phyloP scores from a whole-genome alignment of 2,113 vertebrate species.

The Bufo bufo region DNA sequence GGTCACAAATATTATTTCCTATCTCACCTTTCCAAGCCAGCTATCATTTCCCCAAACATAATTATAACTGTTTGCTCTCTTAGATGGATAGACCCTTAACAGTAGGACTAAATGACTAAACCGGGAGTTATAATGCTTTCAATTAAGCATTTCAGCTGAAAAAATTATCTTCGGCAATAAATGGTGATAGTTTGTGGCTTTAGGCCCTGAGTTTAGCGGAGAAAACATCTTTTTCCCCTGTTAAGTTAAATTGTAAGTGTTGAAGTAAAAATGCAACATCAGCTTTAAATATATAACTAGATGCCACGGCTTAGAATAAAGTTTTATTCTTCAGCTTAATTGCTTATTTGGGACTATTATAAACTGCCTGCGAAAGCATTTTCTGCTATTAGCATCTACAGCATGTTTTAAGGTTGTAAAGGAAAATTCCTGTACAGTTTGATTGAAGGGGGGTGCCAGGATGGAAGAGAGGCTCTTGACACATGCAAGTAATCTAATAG shows the following conservation, averaged over 20 bases:
- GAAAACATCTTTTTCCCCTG: slow-evolving; percentile 66
- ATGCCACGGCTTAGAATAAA: slow-evolving; percentile 74
- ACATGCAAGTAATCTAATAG: slow-evolving; percentile 28
- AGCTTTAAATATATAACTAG: slow-evolving; percentile 73
- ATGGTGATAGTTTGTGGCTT: slow-evolving; percentile 66
- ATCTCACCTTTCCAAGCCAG: slow-evolving; percentile 63
- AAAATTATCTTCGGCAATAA: slow-evolving; percentile 65
- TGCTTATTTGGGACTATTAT: slow-evolving; percentile 71
- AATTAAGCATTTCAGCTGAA: slow-evolving; percentile 70
- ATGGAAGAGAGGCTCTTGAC: not conserved
- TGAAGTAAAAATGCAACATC: slow-evolving; percentile 69
- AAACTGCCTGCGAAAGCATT: slow-evolving; percentile 64
- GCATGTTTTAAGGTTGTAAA: slow-evolving; percentile 62
- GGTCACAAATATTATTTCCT: slow-evolving; percentile 57
- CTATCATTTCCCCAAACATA: slow-evolving; percentile 61
- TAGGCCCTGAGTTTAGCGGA: slow-evolving; percentile 65
- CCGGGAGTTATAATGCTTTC: slow-evolving; percentile 63
- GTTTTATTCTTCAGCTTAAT: slow-evolving; percentile 74
- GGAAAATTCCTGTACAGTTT: slow-evolving; percentile 43
- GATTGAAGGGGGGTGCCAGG: not conserved
- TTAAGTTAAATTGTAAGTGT: slow-evolving; percentile 71
- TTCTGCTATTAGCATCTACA: slow-evolving; percentile 60
- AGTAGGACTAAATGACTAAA: slow-evolving; percentile 68
- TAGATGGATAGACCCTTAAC: slow-evolving; percentile 63
- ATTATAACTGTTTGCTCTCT: slow-evolving; percentile 63